Percentiles rank a stretch among this genome's conserved stretches.
These are phyloP conservation scores for Drosophila cyrtoloma DNA, from an alignment of 2,888 invertebrate genomes.

Conservation along the genomic window DNA sequence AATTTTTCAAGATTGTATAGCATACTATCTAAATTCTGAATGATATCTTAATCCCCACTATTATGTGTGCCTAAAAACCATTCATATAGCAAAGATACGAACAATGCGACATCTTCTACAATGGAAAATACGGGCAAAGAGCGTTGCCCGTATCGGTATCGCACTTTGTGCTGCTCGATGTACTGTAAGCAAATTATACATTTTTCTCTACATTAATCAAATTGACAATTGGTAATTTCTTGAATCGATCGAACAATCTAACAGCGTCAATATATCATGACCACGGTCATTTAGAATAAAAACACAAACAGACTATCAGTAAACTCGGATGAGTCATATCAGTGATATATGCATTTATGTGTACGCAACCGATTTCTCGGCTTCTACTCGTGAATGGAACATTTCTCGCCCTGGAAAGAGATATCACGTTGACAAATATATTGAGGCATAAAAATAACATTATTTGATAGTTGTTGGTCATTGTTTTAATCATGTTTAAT, in stretches of 20 bases:
- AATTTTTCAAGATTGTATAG: constrained; percentile 27
- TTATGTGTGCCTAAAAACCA: constrained; percentile 8
- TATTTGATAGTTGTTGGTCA: constrained; percentile 41
- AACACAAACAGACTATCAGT: constrained; percentile 27
- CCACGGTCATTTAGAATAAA: not conserved
- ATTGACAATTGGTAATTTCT: not conserved
- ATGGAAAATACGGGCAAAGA: constrained; percentile 12
- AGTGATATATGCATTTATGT: not conserved
- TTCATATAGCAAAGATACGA: constrained; percentile 27
- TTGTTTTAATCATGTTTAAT: constrained; percentile 36
- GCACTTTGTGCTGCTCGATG: constrained; percentile 4
- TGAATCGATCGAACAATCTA: constrained; percentile 4
- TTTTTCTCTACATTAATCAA: not conserved
- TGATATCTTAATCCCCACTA: constrained; percentile 25
- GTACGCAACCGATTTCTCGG: constrained; percentile 4
- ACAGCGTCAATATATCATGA: constrained; percentile 27
- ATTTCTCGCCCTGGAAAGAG: not conserved
- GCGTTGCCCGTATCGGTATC: not conserved
- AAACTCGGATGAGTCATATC: constrained; percentile 38
- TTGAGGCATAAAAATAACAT: constrained; percentile 4
- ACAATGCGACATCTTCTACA: constrained; percentile 10
- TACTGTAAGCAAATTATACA: not conserved
- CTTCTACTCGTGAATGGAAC: constrained; percentile 22
- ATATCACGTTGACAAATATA: not conserved
- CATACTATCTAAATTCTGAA: not conserved